Evolutionary conservation across 2,113 vertebrate genomes (phyloP).

Genomic region (Tringa solitaria): DNA sequence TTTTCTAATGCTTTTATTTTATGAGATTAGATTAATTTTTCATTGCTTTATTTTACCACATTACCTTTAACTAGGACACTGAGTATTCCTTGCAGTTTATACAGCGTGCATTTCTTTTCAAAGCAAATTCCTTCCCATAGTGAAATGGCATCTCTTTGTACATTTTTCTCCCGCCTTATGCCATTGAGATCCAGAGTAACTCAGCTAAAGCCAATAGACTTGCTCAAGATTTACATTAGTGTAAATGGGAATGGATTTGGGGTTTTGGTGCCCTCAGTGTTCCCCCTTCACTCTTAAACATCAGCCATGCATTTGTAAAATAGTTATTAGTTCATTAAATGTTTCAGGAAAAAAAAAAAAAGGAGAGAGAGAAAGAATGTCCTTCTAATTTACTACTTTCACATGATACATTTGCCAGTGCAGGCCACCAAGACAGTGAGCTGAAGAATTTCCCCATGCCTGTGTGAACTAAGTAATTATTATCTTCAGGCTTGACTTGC

Average conservation of each 20-base stretch:
- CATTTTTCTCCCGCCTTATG: background rate
- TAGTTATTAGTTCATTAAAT: background rate
- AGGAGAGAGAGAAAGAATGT: background rate
- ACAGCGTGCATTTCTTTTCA: background rate
- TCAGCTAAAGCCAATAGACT: background rate
- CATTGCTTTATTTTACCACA: constrained; percentile 26
- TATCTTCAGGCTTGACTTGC: constrained; percentile 40
- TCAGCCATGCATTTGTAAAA: background rate
- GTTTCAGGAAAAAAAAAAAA: background rate
- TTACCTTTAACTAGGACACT: constrained; percentile 26
- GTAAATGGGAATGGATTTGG: background rate
- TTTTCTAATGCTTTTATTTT: constrained; percentile 42
- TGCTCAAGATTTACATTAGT: background rate
- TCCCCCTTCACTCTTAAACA: background rate
- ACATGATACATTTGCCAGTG: background rate
- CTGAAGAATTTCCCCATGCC: background rate
- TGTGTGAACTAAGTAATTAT: constrained; percentile 41
- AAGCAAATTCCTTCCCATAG: background rate
- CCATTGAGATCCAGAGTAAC: background rate
- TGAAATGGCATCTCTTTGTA: background rate
- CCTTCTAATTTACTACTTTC: constrained; percentile 13
- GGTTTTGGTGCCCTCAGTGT: background rate
- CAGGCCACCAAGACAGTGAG: background rate
- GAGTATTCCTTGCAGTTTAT: background rate
- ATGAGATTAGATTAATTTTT: constrained; percentile 67